These are phyloP conservation scores for Dallia pectoralis DNA, from an alignment of 2,797 vertebrate species.

Conservation along the genomic window DNA sequence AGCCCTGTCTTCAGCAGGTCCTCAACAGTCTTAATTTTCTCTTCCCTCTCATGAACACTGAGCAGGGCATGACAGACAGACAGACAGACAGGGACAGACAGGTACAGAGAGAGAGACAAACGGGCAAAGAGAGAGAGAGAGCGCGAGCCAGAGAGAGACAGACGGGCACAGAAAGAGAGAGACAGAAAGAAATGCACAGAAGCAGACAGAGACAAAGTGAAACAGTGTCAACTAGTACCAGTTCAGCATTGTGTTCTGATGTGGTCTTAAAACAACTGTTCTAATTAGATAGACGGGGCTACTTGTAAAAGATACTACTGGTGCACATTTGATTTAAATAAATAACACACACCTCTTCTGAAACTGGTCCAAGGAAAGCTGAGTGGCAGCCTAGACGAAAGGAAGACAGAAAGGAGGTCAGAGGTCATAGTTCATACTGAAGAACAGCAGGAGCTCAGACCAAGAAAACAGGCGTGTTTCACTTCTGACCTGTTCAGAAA, in stretches of 20 bases:
- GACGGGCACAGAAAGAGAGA: neutral
- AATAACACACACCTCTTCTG: slow-evolving; percentile 84
- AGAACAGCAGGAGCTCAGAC: neutral
- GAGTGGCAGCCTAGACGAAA: slow-evolving; percentile 61
- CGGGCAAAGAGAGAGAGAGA: neutral
- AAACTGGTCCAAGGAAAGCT: slow-evolving; percentile 83
- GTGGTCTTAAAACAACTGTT: neutral
- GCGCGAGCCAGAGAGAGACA: neutral
- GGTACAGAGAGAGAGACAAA: neutral
- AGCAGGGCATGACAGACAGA: neutral
- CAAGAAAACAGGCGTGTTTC: neutral
- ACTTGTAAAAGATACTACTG: neutral
- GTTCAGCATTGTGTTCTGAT: neutral
- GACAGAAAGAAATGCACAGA: neutral
- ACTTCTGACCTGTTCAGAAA: slow-evolving; percentile 86
- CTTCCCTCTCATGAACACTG: slow-evolving; percentile 88
- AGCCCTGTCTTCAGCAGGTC: slow-evolving; percentile 88
- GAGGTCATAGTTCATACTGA: neutral
- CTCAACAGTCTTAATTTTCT: slow-evolving; percentile 93
- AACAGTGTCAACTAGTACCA: neutral
- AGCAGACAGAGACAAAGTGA: neutral
- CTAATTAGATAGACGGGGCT: neutral
- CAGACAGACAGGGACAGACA: neutral
- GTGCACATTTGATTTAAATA: neutral
- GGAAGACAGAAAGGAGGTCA: neutral